Evolutionary conservation across 2,113 vertebrate genomes (phyloP), one percentile per base, ranked within the genome.

Genomic region (Ciconia stormi): DNA sequence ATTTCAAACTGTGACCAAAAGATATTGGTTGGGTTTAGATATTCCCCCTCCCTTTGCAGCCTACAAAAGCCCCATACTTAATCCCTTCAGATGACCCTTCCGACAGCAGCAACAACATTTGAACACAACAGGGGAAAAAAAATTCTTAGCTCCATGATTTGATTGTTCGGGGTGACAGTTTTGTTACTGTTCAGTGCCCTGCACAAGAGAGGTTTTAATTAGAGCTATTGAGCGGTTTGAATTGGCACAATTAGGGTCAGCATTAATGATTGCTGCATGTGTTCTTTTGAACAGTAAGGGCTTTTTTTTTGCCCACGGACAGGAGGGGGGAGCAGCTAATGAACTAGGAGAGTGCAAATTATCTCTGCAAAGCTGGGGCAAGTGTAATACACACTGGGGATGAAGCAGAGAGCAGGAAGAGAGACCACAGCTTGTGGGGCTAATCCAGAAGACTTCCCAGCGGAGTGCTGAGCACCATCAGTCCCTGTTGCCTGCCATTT

Each of bases 181-280:
- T 97, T 98, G 98, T 98, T 89, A 97, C 98, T 98, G 97, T 98
- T 97, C 98, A 98, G 96, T 96, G 96, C 97, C 97, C 97, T 95
- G 94, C 93, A 97, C 97, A 98, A 98, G 98, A 98, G 98, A 98
- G 97, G 97, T 98, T 98, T 98, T 98, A 99, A 99, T 99, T 99
- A 99, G 98, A 99, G 98, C 98, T 99, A 99, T 99, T 99, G 98
- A 99, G 97, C 97, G 97, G 93, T 97, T 98, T 97, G 98, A 99
- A 99, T 98, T 99, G 98, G 98, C 98, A 98, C 99, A 99, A 99
- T 99, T 98, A 99, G 98, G 98, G 97, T 98, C 97, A 98, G 96
- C 97, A 97, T 98, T 98, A 98, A 99, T 98, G 98, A 98, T 98
- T 98, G 97, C 97, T 98, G 97, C 98, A 97, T 98, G 98, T 98